A percentile compares a stretch with the other conserved stretches of the same genome.
phyloP scores from a whole-genome alignment of 2,888 invertebrate genomes.

The Melinopterus prodromus region DNA sequence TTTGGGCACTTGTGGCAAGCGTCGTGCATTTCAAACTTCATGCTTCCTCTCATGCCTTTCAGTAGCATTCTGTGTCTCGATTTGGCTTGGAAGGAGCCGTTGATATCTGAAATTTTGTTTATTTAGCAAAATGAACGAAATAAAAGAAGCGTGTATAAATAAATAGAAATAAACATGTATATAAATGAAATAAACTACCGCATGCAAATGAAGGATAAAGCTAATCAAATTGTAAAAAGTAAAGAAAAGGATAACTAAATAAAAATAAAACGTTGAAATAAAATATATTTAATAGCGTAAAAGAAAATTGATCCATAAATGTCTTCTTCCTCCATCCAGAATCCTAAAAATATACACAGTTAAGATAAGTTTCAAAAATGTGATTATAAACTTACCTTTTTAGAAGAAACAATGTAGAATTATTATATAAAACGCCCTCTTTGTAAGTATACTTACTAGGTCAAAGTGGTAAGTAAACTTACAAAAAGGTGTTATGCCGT shows the following conservation, averaged over 20 bases:
- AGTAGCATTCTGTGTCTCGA: neutral
- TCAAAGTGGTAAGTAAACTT: too few relatives aligned
- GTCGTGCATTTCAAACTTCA: neutral
- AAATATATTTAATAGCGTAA: constrained; percentile 6
- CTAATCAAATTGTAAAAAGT: constrained; percentile 7
- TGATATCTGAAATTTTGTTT: constrained; percentile 29
- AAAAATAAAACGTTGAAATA: neutral
- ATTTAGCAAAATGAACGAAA: constrained; percentile 12
- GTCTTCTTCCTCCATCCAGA: neutral
- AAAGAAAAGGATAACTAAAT: constrained; percentile 23
- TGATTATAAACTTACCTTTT: neutral
- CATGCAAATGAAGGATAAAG: constrained; percentile 15
- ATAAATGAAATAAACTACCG: constrained; percentile 20
- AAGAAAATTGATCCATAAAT: neutral
- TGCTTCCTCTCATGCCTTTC: constrained; percentile 5
- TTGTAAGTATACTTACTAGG: too few relatives aligned
- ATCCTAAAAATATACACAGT: neutral
- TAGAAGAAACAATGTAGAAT: too few relatives aligned
- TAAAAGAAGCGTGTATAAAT: constrained; percentile 8
- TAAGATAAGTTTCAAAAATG: neutral
- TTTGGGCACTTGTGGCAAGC: constrained; percentile 32
- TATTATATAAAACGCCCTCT: too few relatives aligned
- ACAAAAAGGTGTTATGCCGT: too few relatives aligned
- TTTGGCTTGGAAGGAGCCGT: neutral
- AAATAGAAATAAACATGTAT: too few relatives aligned